Evolutionary conservation across 2,888 invertebrate species (phyloP).

Genomic region (Catocala sponsa): DNA sequence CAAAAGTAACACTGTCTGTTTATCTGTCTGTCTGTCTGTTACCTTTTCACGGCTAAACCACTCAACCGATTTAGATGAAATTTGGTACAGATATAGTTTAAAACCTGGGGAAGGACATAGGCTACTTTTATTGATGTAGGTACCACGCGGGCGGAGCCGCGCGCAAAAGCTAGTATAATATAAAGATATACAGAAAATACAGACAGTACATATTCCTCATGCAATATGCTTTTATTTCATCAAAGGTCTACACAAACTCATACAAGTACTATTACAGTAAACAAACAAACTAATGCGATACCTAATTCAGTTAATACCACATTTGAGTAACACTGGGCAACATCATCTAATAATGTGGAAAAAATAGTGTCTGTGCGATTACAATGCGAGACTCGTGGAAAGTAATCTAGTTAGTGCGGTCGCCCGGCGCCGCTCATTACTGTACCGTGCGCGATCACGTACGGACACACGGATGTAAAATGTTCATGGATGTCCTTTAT

Average conservation of each 20-base stretch:
- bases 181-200: too few relatives aligned
- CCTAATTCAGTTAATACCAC: conserved; percentile 37
- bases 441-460: conserved; percentile 64
- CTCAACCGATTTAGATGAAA: too few relatives aligned
- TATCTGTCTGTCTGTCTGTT: too few relatives aligned
- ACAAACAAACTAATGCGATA: conserved; percentile 23
- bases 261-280: conserved; percentile 3
- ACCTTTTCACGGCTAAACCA: too few relatives aligned
- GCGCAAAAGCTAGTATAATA: too few relatives aligned
- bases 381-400: conserved; percentile 81
- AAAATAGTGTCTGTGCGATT: conserved; percentile 76
- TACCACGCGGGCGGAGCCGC: too few relatives aligned
- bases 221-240: not conserved
- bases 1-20: too few relatives aligned
- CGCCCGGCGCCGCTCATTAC: conserved; percentile 74
- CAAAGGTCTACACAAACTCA: not conserved
- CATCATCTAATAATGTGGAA: conserved; percentile 76
- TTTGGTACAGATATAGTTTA: too few relatives aligned
- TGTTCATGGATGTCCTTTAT: conserved; percentile 35
- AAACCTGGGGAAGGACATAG: too few relatives aligned
- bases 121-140: too few relatives aligned
- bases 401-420: conserved; percentile 83
- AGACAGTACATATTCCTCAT: too few relatives aligned
- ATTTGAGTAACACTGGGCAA: conserved; percentile 52
- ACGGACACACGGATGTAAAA: conserved; percentile 51